Conservation (phyloP, 35 echinoderm and acorn worm genomes). For the Heliocidaris tuberculata region DNA sequence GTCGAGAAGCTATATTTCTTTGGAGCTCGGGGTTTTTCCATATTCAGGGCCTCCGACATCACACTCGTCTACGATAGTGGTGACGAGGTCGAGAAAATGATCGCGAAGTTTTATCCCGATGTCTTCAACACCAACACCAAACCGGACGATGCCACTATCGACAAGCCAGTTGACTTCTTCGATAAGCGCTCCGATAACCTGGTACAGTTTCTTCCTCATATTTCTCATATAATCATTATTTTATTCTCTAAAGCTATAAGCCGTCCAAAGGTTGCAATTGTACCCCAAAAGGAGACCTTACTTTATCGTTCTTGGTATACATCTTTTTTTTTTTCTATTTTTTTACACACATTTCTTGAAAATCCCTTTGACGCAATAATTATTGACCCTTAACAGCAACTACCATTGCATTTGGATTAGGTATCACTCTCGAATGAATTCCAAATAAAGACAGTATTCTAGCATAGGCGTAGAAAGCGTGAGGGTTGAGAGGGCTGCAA, state of each 20-base stretch:
- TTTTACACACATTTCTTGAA: too few relatives aligned
- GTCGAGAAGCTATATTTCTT: conserved; percentile 62
- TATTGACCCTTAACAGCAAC: too few relatives aligned
- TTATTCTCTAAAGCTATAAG: neutral
- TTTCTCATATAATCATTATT: neutral
- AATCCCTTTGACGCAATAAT: too few relatives aligned
- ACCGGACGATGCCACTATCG: conserved; percentile 49
- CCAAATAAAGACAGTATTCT: too few relatives aligned
- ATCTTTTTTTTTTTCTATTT: too few relatives aligned
- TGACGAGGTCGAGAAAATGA: conserved; percentile 74
- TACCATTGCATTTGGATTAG: too few relatives aligned
- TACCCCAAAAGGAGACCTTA: too few relatives aligned
- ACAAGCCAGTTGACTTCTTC: conserved; percentile 54
- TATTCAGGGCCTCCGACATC: conserved; percentile 65
- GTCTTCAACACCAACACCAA: conserved; percentile 74
- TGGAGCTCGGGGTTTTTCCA: conserved; percentile 68
- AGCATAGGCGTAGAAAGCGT: too few relatives aligned
- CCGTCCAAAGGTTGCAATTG: too few relatives aligned
- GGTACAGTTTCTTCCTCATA: conserved; percentile 14
- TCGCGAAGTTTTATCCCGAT: conserved; percentile 55
- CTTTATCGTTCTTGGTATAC: neutral
- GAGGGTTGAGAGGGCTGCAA: too few relatives aligned
- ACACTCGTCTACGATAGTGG: conserved; percentile 71
- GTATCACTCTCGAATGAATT: too few relatives aligned
- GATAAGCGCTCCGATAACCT: conserved; percentile 77